These are phyloP conservation scores for Pyralis farinalis DNA, from an alignment of 2,888 invertebrate genomes.

Conservation along the genomic window DNA sequence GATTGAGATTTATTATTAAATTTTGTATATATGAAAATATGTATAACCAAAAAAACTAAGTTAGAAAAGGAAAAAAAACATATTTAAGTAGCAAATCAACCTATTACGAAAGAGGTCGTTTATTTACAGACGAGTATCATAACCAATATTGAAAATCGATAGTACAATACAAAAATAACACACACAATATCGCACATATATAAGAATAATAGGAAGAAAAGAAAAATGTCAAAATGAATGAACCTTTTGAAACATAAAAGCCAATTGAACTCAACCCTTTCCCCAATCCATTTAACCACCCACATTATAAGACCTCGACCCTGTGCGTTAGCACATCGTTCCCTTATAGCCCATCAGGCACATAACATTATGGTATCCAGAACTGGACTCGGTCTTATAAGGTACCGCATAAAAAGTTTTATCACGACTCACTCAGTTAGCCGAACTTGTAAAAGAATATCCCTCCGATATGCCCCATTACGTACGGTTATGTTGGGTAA, in stretches of 20 bases:
- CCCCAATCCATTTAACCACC: slow-evolving; percentile 7
- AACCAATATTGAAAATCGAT: no score
- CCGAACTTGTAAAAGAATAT: slow-evolving; percentile 63
- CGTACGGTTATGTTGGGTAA: slow-evolving; percentile 33
- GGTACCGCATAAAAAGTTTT: slow-evolving; percentile 73
- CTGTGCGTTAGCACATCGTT: slow-evolving; percentile 8
- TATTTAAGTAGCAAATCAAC: no score
- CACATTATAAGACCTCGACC: slow-evolving; percentile 6
- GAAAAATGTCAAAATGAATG: background rate
- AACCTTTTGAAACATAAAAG: slow-evolving; percentile 1
- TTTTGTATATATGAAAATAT: no score
- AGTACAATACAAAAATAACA: no score
- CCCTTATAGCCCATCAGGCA: slow-evolving; percentile 16
- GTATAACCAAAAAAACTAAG: no score
- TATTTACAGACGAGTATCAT: no score
- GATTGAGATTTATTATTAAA: no score
- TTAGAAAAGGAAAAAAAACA: no score
- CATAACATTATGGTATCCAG: slow-evolving; percentile 50
- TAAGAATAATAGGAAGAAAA: background rate
- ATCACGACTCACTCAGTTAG: slow-evolving; percentile 57
- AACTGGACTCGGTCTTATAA: slow-evolving; percentile 59
- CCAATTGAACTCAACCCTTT: slow-evolving; percentile 1
- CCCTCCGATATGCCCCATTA: slow-evolving; percentile 63
- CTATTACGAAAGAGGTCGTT: no score
- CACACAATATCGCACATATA: no score